Base-by-base conservation (phyloP, 2,797 vertebrate species). In the Urophycis tenuis region DNA sequence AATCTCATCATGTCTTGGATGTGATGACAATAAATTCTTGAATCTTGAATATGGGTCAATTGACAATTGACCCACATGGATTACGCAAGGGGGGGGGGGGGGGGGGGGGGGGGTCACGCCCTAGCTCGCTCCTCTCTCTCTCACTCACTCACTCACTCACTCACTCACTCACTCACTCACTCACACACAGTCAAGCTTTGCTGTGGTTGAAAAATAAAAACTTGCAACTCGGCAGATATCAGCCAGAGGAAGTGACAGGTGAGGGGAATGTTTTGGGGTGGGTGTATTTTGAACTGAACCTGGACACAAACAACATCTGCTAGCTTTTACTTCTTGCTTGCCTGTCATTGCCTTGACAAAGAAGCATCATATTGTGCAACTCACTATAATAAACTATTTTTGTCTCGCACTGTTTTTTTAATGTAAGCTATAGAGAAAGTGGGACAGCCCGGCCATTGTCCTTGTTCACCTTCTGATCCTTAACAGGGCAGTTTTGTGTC, bases 181-280 rank as follows among this genome's bases (percentile, higher is more conserved):
- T 49, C 39, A 74, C 39, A 74, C 39, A 49, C 29, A 72, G 79
- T 79, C 14, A 69, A 10, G 77, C 71, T 83, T 80, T 83, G 80
- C 81, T 81, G 76, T 74, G 73, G 49, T 79, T 35, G 49, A 35
- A 72, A 39, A 72, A n/a, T 11, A 72, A 78, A 79, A 78, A 17
- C 32, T 71, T 77, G 78, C 88, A 89, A 91, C 85, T 87, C 90
- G 87, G 94, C 95, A 98, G 97, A 95, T 97, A 92, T 98, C 95
- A 95, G 93, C 94, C 25, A 85, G 93, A 97, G 93, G 96, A 98
- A 93, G 93, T 98, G 92, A 95, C 94, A 5, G 95, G 96, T 94
- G 95, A 25, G 60, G n/a, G 25, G n/a, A 67, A 7, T 29, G n/a
- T 11, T 22, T 90, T 93, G 92, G 67, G 67, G 67, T 14, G 84